phyloP scores from a whole-genome alignment of 2,113 vertebrate species.

The Aegotheles bennettii region DNA sequence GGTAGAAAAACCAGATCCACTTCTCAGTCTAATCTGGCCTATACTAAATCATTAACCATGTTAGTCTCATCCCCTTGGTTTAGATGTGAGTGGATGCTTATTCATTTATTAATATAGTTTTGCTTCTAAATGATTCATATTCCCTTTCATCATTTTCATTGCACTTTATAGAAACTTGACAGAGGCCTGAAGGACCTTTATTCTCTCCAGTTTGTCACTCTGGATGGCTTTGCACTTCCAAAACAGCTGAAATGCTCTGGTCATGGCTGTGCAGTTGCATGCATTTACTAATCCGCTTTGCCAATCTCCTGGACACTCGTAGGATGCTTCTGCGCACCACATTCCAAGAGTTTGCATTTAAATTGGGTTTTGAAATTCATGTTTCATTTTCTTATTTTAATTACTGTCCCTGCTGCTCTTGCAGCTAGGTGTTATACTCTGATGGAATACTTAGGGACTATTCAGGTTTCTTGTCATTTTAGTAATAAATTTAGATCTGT shows the following conservation, averaged over 20 bases:
- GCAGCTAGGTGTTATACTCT: background rate
- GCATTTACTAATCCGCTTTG: background rate
- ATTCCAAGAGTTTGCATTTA: slow-evolving; percentile 16
- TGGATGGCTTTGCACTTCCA: slow-evolving; percentile 50
- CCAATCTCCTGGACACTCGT: background rate
- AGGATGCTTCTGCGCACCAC: slow-evolving; percentile 2
- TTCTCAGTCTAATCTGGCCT: background rate
- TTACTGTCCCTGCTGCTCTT: background rate
- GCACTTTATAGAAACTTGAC: slow-evolving; percentile 2
- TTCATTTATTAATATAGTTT: slow-evolving; percentile 33
- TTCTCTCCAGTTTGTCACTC: slow-evolving; percentile 37
- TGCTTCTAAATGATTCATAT: slow-evolving; percentile 43
- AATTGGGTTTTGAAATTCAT: slow-evolving; percentile 31
- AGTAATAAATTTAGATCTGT: background rate
- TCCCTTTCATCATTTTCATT: background rate
- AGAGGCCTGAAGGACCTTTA: slow-evolving; percentile 31
- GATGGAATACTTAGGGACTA: background rate
- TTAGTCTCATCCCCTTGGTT: background rate
- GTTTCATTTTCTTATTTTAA: slow-evolving; percentile 34
- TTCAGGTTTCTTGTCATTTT: background rate
- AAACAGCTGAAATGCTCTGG: slow-evolving; percentile 29
- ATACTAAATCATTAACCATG: background rate
- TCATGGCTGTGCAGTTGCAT: background rate
- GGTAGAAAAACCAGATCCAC: background rate
- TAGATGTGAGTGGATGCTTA: background rate